phyloP scores from a whole-genome alignment of 2,797 vertebrate genomes.

The Myiotriccus ornatus region DNA sequence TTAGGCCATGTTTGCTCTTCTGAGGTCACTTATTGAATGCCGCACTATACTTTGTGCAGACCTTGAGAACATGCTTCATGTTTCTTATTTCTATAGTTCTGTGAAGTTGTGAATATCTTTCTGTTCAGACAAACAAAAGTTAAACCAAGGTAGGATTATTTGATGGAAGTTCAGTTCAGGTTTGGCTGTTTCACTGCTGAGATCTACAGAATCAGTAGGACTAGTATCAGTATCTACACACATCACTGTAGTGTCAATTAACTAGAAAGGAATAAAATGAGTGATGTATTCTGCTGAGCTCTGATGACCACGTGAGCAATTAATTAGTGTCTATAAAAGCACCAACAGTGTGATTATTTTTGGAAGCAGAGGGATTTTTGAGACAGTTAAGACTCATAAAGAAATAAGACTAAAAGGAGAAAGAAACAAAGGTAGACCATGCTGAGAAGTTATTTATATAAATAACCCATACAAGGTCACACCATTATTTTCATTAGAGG shows the following conservation, averaged over 20 bases:
- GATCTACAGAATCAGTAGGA: background rate
- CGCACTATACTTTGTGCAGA: background rate
- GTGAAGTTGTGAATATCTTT: background rate
- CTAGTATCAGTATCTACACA: background rate
- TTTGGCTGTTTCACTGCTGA: background rate
- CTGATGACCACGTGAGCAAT: background rate
- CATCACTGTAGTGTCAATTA: background rate
- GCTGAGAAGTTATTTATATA: background rate
- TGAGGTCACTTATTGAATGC: background rate
- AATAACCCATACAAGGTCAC: background rate
- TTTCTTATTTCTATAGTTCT: background rate
- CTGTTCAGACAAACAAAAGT: background rate
- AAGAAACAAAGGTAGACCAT: background rate
- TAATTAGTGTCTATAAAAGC: background rate
- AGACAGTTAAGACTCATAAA: background rate
- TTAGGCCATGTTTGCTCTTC: background rate
- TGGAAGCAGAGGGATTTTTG: background rate
- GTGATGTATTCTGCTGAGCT: background rate
- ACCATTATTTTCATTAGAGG: background rate
- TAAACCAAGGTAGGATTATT: background rate
- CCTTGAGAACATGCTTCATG: background rate
- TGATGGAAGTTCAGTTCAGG: background rate
- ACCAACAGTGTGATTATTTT: background rate
- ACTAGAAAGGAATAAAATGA: background rate
- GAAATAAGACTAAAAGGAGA: fast-evolving